Conservation (phyloP, 2,888 invertebrate species). For the Galerucella calmariensis region DNA sequence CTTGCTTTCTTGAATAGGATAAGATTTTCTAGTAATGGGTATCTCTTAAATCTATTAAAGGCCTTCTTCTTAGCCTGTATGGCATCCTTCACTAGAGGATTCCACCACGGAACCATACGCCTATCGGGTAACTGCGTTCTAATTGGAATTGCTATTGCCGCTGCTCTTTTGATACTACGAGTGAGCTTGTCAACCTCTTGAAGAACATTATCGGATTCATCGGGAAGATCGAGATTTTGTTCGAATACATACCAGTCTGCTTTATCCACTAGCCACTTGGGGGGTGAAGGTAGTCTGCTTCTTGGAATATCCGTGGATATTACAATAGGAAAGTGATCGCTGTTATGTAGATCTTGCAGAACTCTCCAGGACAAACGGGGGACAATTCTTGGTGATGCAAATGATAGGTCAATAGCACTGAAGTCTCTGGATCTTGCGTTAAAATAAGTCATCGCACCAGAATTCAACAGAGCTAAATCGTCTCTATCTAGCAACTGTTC, state of each 20-base stretch:
- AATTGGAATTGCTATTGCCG: not conserved
- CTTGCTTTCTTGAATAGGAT: no score
- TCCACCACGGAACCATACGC: not conserved
- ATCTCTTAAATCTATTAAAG: conserved; percentile 1
- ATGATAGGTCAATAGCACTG: no score
- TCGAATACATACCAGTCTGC: not conserved
- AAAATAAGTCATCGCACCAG: conserved; percentile 2
- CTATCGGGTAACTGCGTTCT: not conserved
- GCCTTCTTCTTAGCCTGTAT: not conserved
- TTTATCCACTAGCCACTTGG: not conserved
- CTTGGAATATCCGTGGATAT: not conserved
- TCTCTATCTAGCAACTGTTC: not conserved
- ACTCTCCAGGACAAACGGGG: no score
- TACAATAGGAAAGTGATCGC: not conserved
- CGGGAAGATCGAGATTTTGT: not conserved
- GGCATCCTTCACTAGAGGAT: not conserved
- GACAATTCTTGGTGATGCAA: no score
- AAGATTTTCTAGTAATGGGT: not conserved
- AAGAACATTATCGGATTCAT: conserved; percentile 1
- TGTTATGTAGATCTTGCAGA: no score
- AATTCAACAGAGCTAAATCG: not conserved
- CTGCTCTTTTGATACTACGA: not conserved
- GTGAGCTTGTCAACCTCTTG: not conserved
- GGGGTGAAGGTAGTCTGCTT: not conserved
- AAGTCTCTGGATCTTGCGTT: not conserved